Evolutionary conservation across 2,113 vertebrate genomes (phyloP), one percentile per base, ranked within the genome.

Genomic region (Strix aluco): DNA sequence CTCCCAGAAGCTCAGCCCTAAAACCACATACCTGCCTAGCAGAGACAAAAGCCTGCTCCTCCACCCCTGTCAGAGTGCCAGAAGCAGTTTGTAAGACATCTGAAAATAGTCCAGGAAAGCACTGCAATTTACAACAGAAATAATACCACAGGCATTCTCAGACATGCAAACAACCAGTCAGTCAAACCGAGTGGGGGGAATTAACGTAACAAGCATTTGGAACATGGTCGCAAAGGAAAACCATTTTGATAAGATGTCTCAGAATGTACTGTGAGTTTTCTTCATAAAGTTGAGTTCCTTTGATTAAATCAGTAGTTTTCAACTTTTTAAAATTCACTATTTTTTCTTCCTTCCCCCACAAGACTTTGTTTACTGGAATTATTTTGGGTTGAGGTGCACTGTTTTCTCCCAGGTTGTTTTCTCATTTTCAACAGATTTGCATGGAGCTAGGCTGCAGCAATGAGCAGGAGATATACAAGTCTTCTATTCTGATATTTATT

Each of bases 401-500:
- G 1, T 62, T 71, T 77, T 36, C 27, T 59, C 5, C 1, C 16
- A 36, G 7, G 0, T 7, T 73, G 52, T 49, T 67, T 78, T 40
- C 77, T 86, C 18, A n/a, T 74, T 92, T 93, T 75, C 52, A 52
- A 20, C 58, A 92, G 38, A 72, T 59, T 67, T 88, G 32, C 16
- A 15, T 46, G 29, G 34, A 20, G n/a, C 18, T 61, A 26, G 44
- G 23, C 72, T 84, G 52, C 36, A 94, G 30, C 44, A 92, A 44
- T 6, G 8, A 86, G 25, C 19, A 55, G 23, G n/a, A 85, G 59
- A 70, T 67, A 90, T 10, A 89, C 42, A 73, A 86, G 75, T 58
- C 61, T 88, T 88, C 90, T 71, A 40, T 81, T 70, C 88, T 65
- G 91, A 81, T 67, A 54, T 34, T 7, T 27, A 55, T 96, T 97